A percentile compares a stretch with the other conserved stretches of the same genome.
These are phyloP conservation scores for Nomada goodeniana DNA, from an alignment of 2,888 invertebrate genomes.

Conservation along the genomic window DNA sequence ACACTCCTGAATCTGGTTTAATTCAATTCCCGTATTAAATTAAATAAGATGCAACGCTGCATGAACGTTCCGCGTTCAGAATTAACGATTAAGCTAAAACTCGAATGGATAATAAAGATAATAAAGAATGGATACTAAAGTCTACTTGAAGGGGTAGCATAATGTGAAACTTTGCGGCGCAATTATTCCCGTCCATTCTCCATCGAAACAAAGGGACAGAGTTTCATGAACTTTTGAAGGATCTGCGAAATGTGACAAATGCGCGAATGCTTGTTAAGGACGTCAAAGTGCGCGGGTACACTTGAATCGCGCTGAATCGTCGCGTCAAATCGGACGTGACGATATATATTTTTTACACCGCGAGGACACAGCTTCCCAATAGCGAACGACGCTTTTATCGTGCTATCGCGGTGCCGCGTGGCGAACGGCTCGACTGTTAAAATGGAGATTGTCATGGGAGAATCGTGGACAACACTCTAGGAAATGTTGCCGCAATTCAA, in stretches of 20 bases:
- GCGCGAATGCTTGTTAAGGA: not conserved
- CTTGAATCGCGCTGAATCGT: slow-evolving; percentile 26
- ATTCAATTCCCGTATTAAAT: not conserved
- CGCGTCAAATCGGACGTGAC: slow-evolving; percentile 42
- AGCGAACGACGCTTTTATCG: slow-evolving; percentile 30
- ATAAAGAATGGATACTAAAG: not conserved
- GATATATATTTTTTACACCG: slow-evolving; percentile 32
- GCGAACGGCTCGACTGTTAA: slow-evolving; percentile 50
- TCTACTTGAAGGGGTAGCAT: not conserved
- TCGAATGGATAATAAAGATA: not conserved
- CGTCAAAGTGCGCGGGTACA: not conserved
- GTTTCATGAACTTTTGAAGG: not conserved
- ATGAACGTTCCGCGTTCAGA: not conserved
- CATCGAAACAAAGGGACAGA: not conserved
- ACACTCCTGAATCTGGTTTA: not conserved
- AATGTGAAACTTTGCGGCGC: not conserved
- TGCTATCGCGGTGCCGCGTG: slow-evolving; percentile 12
- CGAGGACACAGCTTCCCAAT: not conserved
- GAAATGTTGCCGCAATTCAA: slow-evolving; percentile 64
- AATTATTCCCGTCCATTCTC: not conserved
- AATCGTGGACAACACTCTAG: slow-evolving; percentile 61
- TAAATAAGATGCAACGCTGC: not conserved
- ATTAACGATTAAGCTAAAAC: not conserved
- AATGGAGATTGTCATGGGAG: slow-evolving; percentile 57
- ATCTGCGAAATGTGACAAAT: not conserved